Evolutionary conservation across 2,797 vertebrate species (phyloP), one percentile per base, ranked within the genome.

Genomic region (Holocentrus rufus): DNA sequence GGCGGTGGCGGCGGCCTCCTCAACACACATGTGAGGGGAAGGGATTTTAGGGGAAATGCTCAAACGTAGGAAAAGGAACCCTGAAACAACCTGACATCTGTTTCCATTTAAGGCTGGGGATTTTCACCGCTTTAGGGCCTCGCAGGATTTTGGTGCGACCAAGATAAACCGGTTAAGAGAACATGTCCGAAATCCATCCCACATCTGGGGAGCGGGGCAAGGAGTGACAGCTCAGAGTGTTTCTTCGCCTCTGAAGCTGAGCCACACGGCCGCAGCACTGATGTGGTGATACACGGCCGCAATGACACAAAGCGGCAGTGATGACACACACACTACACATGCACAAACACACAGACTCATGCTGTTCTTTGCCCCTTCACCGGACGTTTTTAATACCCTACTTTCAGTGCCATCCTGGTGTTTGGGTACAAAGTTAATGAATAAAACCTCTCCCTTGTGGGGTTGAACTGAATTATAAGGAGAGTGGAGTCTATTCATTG

Each of bases 111-210:
- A 69, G 85, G 81, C 66, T 2, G 70, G 68, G 89, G 89, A 82
- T 89, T 90, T 90, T 88, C 82, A 87, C 82, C 61, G 81, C 87
- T 90, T 90, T 85, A 83, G 83, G 89, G 90, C 88, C 83, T 82
- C 77, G 81, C 80, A 87, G 92, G 90, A 89, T 92, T 92, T 92
- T 55, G 73, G 78, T 74, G 80, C 58, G 62, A 89, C 89, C 77
- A 83, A 92, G 92, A 92, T 91, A 91, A 93, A 92, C 90, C 82
- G 67, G 87, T 88, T 90, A 92, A 89, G 82, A 84, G 86, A 92
- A 93, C 84, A 90, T 80, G 90, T 91, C 88, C 87, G 86, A 92
- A 91, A 93, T 89, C 84, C 83, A 77, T 85, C 84, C 85, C 84
- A 71, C 55, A 76, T 90, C 85, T 87, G 79, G 72, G 74, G 64